Evolutionary conservation across 2,888 invertebrate species (phyloP).

Genomic region (Calliopum simillimum): DNA sequence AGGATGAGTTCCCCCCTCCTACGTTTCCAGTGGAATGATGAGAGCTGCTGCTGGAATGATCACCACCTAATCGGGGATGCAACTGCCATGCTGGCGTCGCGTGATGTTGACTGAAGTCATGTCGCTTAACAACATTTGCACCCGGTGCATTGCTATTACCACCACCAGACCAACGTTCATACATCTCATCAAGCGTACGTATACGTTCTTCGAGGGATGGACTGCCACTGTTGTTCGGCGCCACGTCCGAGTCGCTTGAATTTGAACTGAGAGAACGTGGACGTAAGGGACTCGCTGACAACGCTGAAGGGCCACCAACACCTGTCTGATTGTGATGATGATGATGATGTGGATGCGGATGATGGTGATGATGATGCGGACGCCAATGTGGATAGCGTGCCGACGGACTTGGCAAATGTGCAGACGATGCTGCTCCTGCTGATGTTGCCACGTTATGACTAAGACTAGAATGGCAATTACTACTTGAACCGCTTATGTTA

Average conservation of each 20-base stretch:
- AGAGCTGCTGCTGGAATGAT: conserved; percentile 61
- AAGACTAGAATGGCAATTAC: conserved; percentile 65
- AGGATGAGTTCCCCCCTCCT: conserved; percentile 57
- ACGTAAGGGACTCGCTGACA: conserved; percentile 72
- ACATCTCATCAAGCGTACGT: conserved; percentile 91
- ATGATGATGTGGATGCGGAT: conserved; percentile 54
- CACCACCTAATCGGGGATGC: conserved; percentile 66
- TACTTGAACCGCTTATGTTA: conserved; percentile 49
- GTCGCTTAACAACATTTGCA: conserved; percentile 46
- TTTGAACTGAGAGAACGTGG: conserved; percentile 83
- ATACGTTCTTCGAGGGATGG: conserved; percentile 92
- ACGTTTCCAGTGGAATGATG: conserved; percentile 51
- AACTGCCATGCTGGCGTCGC: conserved; percentile 46
- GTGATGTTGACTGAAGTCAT: conserved; percentile 43
- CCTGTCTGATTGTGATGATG: conserved; percentile 60
- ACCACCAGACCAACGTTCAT: conserved; percentile 86
- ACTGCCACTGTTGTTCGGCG: conserved; percentile 72
- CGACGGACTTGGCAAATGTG: conserved; percentile 48
- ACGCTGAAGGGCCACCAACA: conserved; percentile 69
- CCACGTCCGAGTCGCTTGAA: conserved; percentile 75
- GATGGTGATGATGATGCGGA: conserved; percentile 54
- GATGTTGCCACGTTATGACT: conserved; percentile 53
- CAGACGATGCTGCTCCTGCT: conserved; percentile 50
- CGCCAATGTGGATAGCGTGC: conserved; percentile 57
- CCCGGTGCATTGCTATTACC: conserved; percentile 41